phyloP scores from a whole-genome alignment of 2,888 invertebrate genomes.

The Adelphocoris suturalis region DNA sequence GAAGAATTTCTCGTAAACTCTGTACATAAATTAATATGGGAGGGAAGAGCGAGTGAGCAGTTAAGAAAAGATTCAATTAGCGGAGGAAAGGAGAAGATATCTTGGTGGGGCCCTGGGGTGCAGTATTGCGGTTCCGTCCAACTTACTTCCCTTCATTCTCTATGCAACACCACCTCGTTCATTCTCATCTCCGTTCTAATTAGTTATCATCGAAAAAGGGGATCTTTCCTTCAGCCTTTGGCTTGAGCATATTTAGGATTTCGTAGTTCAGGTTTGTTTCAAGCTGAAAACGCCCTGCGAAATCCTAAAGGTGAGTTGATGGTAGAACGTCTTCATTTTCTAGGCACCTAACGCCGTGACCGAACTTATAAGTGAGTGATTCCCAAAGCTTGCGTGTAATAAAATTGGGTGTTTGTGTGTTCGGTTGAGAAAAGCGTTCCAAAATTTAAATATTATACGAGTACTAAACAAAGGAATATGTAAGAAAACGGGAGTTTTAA shows the following conservation, averaged over 20 bases:
- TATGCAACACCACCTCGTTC: slow-evolving; percentile 66
- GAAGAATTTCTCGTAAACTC: slow-evolving; percentile 51
- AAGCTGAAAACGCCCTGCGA: not conserved
- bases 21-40: slow-evolving; percentile 57
- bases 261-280: not conserved
- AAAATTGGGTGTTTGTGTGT: too few relatives aligned
- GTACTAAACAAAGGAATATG: too few relatives aligned
- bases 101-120: slow-evolving; percentile 66
- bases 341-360: too few relatives aligned
- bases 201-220: slow-evolving; percentile 62
- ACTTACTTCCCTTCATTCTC: slow-evolving; percentile 61
- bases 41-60: slow-evolving; percentile 44
- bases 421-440: too few relatives aligned
- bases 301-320: too few relatives aligned
- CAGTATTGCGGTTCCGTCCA: slow-evolving; percentile 69
- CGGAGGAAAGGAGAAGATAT: slow-evolving; percentile 63
- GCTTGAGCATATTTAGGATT: not conserved
- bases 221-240: not conserved
- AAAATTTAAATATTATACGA: too few relatives aligned
- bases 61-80: slow-evolving; percentile 68
- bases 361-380: too few relatives aligned
- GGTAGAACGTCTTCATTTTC: too few relatives aligned
- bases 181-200: slow-evolving; percentile 54
- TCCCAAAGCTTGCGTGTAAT: too few relatives aligned
- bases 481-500: too few relatives aligned